These are phyloP conservation scores for Lineus longissimus DNA, from an alignment of 1,140 invertebrate species.

Conservation along the genomic window DNA sequence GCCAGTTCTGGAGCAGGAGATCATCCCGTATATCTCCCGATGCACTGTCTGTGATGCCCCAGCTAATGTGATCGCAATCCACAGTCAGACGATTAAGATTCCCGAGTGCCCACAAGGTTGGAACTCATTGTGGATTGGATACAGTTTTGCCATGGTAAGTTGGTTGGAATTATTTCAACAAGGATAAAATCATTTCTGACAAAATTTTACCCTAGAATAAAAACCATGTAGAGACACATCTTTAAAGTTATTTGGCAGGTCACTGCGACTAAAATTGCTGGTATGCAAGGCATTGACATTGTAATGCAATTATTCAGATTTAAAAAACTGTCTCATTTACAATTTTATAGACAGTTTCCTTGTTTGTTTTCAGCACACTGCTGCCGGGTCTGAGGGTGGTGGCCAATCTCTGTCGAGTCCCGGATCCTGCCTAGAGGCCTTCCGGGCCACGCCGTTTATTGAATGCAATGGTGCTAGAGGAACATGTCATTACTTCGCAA, in stretches of 20 bases:
- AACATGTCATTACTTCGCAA: conserved; percentile 51
- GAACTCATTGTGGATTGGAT: conserved; percentile 91
- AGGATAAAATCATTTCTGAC: too few species aligned
- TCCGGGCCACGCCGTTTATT: conserved; percentile 89
- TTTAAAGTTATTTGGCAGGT: too few species aligned
- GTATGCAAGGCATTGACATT: too few species aligned
- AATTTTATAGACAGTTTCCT: too few species aligned
- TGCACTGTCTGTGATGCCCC: conserved; percentile 93
- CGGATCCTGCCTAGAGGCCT: conserved; percentile 93
- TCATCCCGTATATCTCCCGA: conserved; percentile 54
- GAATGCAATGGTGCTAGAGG: conserved; percentile 73
- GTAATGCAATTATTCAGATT: too few species aligned
- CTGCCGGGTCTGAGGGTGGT: conserved; percentile 89
- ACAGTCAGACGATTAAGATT: conserved; percentile 85
- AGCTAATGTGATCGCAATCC: conserved; percentile 90
- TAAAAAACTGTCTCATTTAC: too few species aligned
- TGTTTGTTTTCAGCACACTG: conserved; percentile 60
- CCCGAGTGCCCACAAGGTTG: conserved; percentile 90
- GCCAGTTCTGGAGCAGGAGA: conserved; percentile 37
- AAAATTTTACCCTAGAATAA: too few species aligned
- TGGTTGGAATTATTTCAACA: conserved; percentile 63
- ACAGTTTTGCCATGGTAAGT: conserved; percentile 93
- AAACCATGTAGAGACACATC: too few species aligned
- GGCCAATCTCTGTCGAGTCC: conserved; percentile 88
- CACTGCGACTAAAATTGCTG: too few species aligned